A percentile compares a stretch with the other conserved stretches of the same genome.
Evolutionary conservation across 2,797 vertebrate genomes (phyloP).

Genomic region (Myioborus miniatus): DNA sequence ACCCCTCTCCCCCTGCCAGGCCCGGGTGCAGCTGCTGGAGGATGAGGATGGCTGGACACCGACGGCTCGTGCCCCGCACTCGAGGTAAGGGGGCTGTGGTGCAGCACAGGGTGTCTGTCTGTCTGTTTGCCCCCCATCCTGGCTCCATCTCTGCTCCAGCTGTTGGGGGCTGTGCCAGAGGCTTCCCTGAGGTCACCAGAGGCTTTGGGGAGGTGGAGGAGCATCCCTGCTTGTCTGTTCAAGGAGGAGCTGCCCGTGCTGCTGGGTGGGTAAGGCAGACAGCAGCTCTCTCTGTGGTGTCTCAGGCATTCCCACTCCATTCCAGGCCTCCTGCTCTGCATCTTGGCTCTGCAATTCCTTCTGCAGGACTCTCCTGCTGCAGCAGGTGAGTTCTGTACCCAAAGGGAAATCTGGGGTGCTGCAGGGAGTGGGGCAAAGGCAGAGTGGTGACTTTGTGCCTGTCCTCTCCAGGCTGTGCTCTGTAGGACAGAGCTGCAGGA

Average conservation of each 20-base stretch:
- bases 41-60: not conserved
- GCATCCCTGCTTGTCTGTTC: not conserved
- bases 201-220: not conserved
- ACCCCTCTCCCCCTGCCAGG: not conserved
- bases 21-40: not conserved
- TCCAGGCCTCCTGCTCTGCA: conserved; percentile 51
- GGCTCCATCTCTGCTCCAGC: not conserved
- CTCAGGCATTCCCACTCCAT: not conserved
- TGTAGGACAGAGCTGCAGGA: not conserved
- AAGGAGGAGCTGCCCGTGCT: fast-evolving
- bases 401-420: not conserved
- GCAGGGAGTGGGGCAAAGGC: fast-evolving
- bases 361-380: not conserved
- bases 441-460: not conserved
- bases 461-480: not conserved
- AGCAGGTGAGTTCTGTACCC: conserved; percentile 32
- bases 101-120: not conserved
- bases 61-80: fast-evolving
- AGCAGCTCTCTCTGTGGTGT: not conserved
- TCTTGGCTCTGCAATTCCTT: not conserved
- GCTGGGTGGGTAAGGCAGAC: not conserved
- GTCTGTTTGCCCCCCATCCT: not conserved
- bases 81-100: not conserved
- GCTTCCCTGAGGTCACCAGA: not conserved
- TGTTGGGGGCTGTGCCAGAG: not conserved